Base-by-base conservation (phyloP, 2,797 vertebrate species). In the Galaxias olidus region DNA sequence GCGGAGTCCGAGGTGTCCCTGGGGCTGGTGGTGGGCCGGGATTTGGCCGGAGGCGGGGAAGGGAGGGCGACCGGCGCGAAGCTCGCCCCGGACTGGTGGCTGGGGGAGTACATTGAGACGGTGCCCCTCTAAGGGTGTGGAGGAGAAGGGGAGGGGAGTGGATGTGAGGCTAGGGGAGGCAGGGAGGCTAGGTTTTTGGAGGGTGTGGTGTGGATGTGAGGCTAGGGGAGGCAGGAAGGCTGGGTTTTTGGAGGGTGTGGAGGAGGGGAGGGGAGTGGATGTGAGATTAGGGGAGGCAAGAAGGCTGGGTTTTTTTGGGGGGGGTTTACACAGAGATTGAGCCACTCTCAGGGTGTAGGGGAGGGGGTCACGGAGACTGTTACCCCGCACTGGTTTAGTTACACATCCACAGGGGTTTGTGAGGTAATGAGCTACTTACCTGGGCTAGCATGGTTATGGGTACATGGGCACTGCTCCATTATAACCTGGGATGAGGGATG, bases 101-200 rank as follows among this genome's bases (percentile, higher is more conserved):
- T 14, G 75, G 47, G 74, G 65, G 68, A 68, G 62, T 88, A 83
- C 60, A 76, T 61, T 9, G 84, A 90, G 61, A 65, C 75, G 1
- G 63, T 82, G 68, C 78, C 86, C 69, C 64, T 89, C 59, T 88
- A 84, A 73, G 49, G 50, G 47, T 4, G 41, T 17, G 18, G 46
- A 20, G 52, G 49, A 40, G 52, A 48, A 40, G 49, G 59, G 44
- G 30, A 67, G n/a, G 44, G 12, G 62, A 10, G 10, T 8, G 45
- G 58, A 52, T 61, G 48, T 17, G 44, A 51, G 54, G 11, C 51
- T 63, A n/a, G 64, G 59, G 59, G 63, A 55, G 68, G 11, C 53
- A 52, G 58, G 52, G 17, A 54, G 47, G 56, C n/a, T 60, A 48
- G 13, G 40, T 13, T 20, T 60, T 30, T 40, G 9, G 9, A 44